Conservation (phyloP, 2,888 invertebrate species). For the Polymixis lichenea region DNA sequence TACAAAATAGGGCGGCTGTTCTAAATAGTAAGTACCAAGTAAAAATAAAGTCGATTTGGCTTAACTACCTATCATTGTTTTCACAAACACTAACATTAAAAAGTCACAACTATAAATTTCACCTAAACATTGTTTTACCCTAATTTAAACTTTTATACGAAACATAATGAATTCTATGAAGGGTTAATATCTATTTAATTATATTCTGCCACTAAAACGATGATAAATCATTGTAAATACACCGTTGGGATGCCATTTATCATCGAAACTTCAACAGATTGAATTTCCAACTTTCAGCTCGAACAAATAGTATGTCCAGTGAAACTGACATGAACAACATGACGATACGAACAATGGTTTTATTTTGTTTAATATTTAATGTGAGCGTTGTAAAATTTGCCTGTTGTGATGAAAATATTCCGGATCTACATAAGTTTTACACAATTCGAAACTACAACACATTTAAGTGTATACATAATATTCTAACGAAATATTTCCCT, state of each 20-base stretch:
- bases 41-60: no score
- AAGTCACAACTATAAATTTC: conserved; percentile 13
- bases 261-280: conserved; percentile 51
- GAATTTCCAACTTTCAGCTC: conserved; percentile 41
- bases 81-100: conserved; percentile 4
- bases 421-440: conserved; percentile 9
- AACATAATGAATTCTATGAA: conserved; percentile 24
- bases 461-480: conserved; percentile 64
- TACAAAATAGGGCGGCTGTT: neutral
- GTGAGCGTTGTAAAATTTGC: conserved; percentile 13
- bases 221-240: conserved; percentile 59
- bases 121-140: neutral
- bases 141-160: conserved; percentile 18
- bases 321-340: conserved; percentile 28
- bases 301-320: conserved; percentile 23
- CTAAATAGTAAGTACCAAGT: neutral
- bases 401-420: conserved; percentile 25
- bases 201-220: conserved; percentile 49
- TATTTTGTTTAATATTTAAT: conserved; percentile 37
- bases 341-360: conserved; percentile 10
- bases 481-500: conserved; percentile 66
- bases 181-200: conserved; percentile 55
- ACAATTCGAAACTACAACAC: conserved; percentile 36
- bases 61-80: neutral
- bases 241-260: conserved; percentile 49